Base-by-base conservation (phyloP, 1,140 invertebrate genomes). In the Drosophila ficusphila region DNA sequence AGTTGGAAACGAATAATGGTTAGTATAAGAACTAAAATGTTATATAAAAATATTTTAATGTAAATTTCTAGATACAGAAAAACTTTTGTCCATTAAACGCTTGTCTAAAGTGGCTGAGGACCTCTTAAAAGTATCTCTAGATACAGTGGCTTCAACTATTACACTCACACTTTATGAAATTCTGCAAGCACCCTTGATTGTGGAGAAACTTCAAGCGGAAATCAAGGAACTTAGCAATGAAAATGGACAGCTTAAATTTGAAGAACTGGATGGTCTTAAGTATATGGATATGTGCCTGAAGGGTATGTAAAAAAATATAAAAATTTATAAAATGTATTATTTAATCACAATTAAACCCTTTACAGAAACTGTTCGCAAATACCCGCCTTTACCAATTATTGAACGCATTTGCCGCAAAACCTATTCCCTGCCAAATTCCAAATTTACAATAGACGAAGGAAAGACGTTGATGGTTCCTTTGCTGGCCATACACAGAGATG, bases 401-500 rank as follows among this genome's bases (percentile, higher is more conserved):
- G 79, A 89, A 18, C 72, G 90, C 2, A 44, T 75, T 36, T 90
- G 88, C 42, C 75, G 83, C 21, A 91, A 90, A 18, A 74, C 47
- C 11, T 91, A 76, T 49, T 65, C 64, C 1, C 29, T 91, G 27
- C 83, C 90, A 9, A 69, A 74, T 12, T 65, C 56, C 8, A 76
- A 75, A 14, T 70, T 92, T 2, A 89, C 68, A 6, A 79, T 92
- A 41, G 79, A 92, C 18, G 86, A 90, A 65, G 85, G 89, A n/a
- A 85, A 76, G 25, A 75, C 79, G 0, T 7, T 91, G 11, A 86
- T 90, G 69, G 74, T 91, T 23, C 90, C 90, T 0, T 33, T 90
- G 1, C 48, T 88, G 58, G 85, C 88, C 48, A 89, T 91, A 8
- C 95, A 96, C 68, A 88, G 92, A 14, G 93, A 95, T 88, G 92